These are phyloP conservation scores for Acleris emargana DNA, from an alignment of 2,888 invertebrate genomes.

Conservation along the genomic window DNA sequence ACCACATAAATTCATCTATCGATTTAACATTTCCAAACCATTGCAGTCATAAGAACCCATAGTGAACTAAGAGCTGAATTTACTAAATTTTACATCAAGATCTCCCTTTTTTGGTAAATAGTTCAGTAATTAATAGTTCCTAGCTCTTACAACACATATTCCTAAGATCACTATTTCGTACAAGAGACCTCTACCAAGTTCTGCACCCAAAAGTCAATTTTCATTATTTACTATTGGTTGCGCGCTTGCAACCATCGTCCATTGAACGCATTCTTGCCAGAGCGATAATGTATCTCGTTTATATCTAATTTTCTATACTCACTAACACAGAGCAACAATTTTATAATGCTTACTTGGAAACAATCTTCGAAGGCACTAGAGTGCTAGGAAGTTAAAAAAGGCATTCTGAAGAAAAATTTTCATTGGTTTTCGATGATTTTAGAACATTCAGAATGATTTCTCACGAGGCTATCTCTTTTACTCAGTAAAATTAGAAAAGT, in stretches of 20 bases:
- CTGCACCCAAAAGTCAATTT: constrained; percentile 24
- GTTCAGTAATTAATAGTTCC: background rate
- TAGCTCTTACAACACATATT: constrained; percentile 9
- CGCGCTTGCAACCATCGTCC: constrained; percentile 27
- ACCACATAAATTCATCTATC: constrained; percentile 75
- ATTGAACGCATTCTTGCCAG: background rate
- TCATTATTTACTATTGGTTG: constrained; percentile 39
- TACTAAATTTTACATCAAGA: constrained; percentile 10
- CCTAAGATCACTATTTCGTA: constrained; percentile 30
- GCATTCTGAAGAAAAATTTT: background rate
- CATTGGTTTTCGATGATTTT: background rate
- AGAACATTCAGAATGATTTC: background rate
- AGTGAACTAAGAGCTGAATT: constrained; percentile 3
- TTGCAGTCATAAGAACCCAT: constrained; percentile 56
- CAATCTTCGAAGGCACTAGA: constrained; percentile 74
- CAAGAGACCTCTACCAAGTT: constrained; percentile 27
- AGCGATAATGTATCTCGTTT: constrained; percentile 37
- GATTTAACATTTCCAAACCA: constrained; percentile 61
- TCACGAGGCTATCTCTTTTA: background rate
- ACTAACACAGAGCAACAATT: constrained; percentile 75
- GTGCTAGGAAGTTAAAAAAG: constrained; percentile 59
- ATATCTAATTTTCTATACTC: constrained; percentile 59
- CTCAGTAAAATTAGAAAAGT: background rate
- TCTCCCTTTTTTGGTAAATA: background rate
- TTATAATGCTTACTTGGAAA: constrained; percentile 44